phyloP scores from a whole-genome alignment of 2,888 invertebrate genomes.

The Lithophane ornitopus region DNA sequence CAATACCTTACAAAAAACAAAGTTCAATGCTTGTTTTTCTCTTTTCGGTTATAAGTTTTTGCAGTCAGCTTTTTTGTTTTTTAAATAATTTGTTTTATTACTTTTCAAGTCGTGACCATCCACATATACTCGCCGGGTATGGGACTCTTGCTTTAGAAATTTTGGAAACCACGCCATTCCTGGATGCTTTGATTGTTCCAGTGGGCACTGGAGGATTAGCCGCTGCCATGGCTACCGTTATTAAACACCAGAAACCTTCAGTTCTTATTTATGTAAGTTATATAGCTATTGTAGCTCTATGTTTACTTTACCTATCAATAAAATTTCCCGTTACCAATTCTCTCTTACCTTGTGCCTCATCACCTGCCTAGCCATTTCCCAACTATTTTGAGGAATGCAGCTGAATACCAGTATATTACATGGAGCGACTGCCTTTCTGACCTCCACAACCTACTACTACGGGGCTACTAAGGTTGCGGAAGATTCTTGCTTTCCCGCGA shows the following conservation, averaged over 20 bases:
- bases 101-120: conserved; percentile 96
- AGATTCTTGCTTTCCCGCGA: too few relatives aligned
- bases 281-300: not conserved
- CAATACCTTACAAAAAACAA: too few relatives aligned
- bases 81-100: too few relatives aligned
- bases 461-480: too few relatives aligned
- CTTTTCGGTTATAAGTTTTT: too few relatives aligned
- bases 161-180: conserved; percentile 94
- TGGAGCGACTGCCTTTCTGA: too few relatives aligned
- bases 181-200: conserved; percentile 97
- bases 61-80: too few relatives aligned
- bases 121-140: conserved; percentile 97
- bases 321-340: too few relatives aligned
- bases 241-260: conserved; percentile 95
- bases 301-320: not conserved
- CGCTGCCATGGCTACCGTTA: conserved; percentile 95
- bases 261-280: conserved; percentile 95
- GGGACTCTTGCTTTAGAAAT: conserved; percentile 98
- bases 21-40: too few relatives aligned
- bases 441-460: not conserved
- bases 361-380: too few relatives aligned
- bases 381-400: too few relatives aligned
- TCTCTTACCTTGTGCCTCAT: not conserved
- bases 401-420: too few relatives aligned
- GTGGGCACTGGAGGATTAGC: conserved; percentile 97